Evolutionary conservation across 2,113 vertebrate genomes (phyloP).

Genomic region (Eudyptes chrysolophus): DNA sequence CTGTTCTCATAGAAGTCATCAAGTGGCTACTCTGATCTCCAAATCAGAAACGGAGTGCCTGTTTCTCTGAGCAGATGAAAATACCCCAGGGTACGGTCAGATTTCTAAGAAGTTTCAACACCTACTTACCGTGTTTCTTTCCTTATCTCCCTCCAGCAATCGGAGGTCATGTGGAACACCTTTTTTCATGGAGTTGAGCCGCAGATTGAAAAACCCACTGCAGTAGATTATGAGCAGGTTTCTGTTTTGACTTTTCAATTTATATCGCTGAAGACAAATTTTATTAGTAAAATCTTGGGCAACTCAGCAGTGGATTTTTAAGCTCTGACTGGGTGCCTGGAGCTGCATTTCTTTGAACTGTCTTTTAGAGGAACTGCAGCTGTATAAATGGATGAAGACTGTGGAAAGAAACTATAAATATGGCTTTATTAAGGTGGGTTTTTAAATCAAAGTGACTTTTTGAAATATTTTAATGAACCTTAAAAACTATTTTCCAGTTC

Average conservation of each 20-base stretch:
- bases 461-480: constrained; percentile 55
- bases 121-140: neutral
- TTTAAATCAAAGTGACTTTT: constrained; percentile 57
- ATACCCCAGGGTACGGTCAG: neutral
- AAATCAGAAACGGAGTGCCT: neutral
- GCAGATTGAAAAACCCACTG: neutral
- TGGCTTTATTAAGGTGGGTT: constrained; percentile 40
- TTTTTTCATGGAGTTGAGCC: neutral
- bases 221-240: neutral
- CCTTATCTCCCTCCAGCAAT: neutral
- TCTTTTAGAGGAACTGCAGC: constrained; percentile 54
- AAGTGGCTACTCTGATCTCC: neutral
- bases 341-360: constrained; percentile 53
- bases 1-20: neutral
- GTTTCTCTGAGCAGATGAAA: neutral
- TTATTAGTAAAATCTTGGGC: constrained; percentile 33
- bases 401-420: constrained; percentile 65
- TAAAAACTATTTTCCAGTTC: constrained; percentile 18
- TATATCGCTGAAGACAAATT: constrained; percentile 28
- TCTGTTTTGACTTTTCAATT: constrained; percentile 39
- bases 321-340: constrained; percentile 51
- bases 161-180: neutral
- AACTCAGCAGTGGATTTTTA: constrained; percentile 43
- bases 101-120: neutral
- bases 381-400: constrained; percentile 53